These are phyloP conservation scores for Drosophila greeni DNA, from an alignment of 2,888 invertebrate genomes.

Conservation along the genomic window DNA sequence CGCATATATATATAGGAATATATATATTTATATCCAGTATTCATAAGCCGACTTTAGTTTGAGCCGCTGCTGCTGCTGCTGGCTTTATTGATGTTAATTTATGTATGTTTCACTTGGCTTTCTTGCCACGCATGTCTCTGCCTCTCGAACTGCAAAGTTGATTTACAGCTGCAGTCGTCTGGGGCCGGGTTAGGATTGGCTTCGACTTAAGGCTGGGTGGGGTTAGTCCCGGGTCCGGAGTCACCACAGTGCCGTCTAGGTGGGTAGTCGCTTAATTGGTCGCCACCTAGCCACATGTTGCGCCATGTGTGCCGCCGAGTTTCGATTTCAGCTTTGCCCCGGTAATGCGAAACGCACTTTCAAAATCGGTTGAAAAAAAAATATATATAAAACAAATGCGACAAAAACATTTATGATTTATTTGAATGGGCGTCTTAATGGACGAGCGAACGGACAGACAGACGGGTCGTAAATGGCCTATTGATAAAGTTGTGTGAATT, in stretches of 20 bases:
- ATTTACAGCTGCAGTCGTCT: slow-evolving; percentile 60
- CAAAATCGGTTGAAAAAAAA: slow-evolving; percentile 42
- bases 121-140: slow-evolving; percentile 53
- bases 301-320: slow-evolving; percentile 41
- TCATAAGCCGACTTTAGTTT: slow-evolving; percentile 34
- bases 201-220: slow-evolving; percentile 9
- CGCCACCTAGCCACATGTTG: slow-evolving; percentile 58
- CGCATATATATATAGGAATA: background rate
- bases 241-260: slow-evolving; percentile 23
- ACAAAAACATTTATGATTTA: slow-evolving; percentile 34
- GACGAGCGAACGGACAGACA: slow-evolving; percentile 20
- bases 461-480: slow-evolving; percentile 25
- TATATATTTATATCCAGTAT: slow-evolving; percentile 25
- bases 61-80: slow-evolving; percentile 14
- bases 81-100: slow-evolving; percentile 70
- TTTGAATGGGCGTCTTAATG: slow-evolving; percentile 30
- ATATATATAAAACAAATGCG: slow-evolving; percentile 13
- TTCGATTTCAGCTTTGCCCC: slow-evolving; percentile 40
- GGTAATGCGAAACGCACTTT: slow-evolving; percentile 73
- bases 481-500: slow-evolving; percentile 39
- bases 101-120: slow-evolving; percentile 65
- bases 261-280: slow-evolving; percentile 64
- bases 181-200: slow-evolving; percentile 27
- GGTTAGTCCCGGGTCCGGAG: slow-evolving; percentile 16
- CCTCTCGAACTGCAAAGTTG: slow-evolving; percentile 48